Base-by-base conservation (phyloP, 2,888 invertebrate species). In the Tinea pellionella region DNA sequence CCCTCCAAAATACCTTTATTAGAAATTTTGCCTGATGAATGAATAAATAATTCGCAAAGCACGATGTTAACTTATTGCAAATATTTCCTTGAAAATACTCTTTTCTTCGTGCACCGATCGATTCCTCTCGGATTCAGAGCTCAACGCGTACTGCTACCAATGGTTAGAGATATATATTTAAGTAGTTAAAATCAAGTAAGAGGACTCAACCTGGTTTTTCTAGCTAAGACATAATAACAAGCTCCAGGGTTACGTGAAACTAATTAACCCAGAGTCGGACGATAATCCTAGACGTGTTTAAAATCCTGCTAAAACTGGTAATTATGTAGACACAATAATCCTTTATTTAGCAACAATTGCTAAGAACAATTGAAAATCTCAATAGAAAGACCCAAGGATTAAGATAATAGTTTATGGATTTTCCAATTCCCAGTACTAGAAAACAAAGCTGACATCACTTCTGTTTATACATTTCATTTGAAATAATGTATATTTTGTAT, bases 321-420 rank as follows among this genome's bases (percentile, higher is more conserved):
- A 53, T 53, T 53, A 51, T 4, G 53, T 6, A 4, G 18, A 53
- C 24, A 53, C 53, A 53, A 53, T 53, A 53, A 53, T 53, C 53
- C 53, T 2, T 47, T 47, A 47, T 47, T 47, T 15, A 47, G 16
- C 18, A 18, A 47, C 16, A n/a, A 47, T 16, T 16, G 47, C 24
- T 24, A 53, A 53, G 53, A 53, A 53, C 53, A 53, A 53, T 53
- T 53, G 53, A 53, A 47, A 53, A 24, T 6, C 24, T n/a, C n/a
- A 15, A 47, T 47, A 53, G 53, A 53, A 53, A 53, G 53, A 3
- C 57, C 57, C 30, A 57, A 30, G 57, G 57, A 57, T 57, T 57
- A 57, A 57, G 57, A 57, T 57, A 57, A 32, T 57, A 16, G 32
- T 57, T 11, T 32, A 57, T 32, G 32, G 32, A 57, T 32, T 57